Conservation (phyloP, 2,113 vertebrate species). For the Kryptolebias marmoratus region DNA sequence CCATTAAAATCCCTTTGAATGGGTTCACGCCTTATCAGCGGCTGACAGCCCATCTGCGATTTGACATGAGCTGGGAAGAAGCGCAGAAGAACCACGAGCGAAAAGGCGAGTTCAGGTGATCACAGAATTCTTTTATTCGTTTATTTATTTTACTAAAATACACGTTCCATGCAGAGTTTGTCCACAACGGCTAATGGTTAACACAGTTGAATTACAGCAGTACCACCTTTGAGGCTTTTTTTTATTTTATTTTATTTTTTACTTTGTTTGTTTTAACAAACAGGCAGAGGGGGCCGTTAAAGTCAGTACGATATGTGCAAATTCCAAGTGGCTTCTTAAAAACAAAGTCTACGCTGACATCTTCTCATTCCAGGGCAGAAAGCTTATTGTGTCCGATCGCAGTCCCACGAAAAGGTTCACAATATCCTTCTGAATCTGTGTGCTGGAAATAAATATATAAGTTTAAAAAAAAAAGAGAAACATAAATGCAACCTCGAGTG, state of each 20-base stretch:
- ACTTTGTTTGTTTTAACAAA: background rate
- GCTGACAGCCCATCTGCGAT: background rate
- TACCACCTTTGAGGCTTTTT: slow-evolving; percentile 15
- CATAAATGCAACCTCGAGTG: slow-evolving; percentile 10
- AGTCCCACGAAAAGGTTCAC: background rate
- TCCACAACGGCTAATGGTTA: slow-evolving; percentile 70
- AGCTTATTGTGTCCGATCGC: slow-evolving; percentile 29
- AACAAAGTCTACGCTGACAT: slow-evolving; percentile 31
- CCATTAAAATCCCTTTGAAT: slow-evolving; percentile 9
- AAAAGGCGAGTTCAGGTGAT: slow-evolving; percentile 16
- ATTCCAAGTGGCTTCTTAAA: slow-evolving; percentile 37
- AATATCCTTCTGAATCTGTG: slow-evolving; percentile 7
- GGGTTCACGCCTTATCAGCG: background rate
- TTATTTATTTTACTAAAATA: slow-evolving; percentile 66
- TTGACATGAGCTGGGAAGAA: too few relatives aligned
- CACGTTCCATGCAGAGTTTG: slow-evolving; percentile 68
- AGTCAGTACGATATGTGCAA: slow-evolving; percentile 40
- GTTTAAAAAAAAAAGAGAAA: background rate
- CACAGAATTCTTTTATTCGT: slow-evolving; percentile 69
- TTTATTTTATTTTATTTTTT: slow-evolving; percentile 6
- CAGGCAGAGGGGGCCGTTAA: slow-evolving; percentile 20
- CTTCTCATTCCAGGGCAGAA: slow-evolving; percentile 18
- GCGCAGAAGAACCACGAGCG: too few relatives aligned
- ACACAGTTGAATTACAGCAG: slow-evolving; percentile 46
- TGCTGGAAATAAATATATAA: background rate